Conservation (phyloP, 2,113 vertebrate genomes). For the Oncorhynchus masou region DNA sequence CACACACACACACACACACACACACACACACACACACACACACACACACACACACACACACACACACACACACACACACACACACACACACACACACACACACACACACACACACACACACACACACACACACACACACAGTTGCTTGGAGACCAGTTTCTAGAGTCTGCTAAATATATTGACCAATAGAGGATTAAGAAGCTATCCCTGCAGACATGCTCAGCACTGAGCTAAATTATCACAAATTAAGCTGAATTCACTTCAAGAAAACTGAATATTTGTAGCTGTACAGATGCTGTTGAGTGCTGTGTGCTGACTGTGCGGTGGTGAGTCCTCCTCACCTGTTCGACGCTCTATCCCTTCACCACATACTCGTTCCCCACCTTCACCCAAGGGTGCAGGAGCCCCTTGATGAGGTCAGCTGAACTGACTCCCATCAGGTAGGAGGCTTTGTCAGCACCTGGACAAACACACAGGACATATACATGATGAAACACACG, state of each 20-base stretch:
- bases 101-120: no score
- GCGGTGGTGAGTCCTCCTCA: not conserved
- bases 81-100: conserved; percentile 8
- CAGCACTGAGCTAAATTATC: not conserved
- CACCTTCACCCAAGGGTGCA: conserved; percentile 92
- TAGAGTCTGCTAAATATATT: conserved; percentile 19
- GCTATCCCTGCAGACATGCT: not conserved
- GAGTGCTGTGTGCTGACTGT: conserved; percentile 67
- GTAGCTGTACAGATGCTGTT: not conserved
- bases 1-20: not conserved
- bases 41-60: conserved; percentile 13
- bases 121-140: conserved; percentile 9
- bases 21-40: no score
- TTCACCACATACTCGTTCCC: conserved; percentile 94
- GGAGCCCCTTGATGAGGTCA: conserved; percentile 90
- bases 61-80: conserved; percentile 28
- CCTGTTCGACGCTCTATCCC: conserved; percentile 90
- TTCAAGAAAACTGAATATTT: not conserved
- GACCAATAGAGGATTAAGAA: conserved; percentile 18
- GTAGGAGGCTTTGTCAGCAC: conserved; percentile 93
- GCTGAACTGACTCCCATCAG: conserved; percentile 94
- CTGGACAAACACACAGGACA: conserved; percentile 56
- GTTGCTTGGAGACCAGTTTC: conserved; percentile 54
- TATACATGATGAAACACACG: not conserved
- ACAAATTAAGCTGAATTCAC: not conserved